phyloP scores from a whole-genome alignment of 2,888 invertebrate species.

The Papilio gigon region DNA sequence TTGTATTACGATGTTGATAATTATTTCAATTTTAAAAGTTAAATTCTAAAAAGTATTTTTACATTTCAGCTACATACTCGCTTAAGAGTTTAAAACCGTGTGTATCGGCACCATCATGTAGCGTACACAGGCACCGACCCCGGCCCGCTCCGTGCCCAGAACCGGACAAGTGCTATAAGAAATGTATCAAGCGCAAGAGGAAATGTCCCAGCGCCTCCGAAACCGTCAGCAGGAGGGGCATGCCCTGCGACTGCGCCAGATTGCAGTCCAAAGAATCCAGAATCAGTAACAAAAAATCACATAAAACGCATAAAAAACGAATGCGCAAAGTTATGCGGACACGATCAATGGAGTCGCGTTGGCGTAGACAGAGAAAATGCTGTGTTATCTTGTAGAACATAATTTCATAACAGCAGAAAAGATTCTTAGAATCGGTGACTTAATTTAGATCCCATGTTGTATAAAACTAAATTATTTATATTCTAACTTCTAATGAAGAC shows the following conservation, averaged over 20 bases:
- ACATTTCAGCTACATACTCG: slow-evolving; percentile 62
- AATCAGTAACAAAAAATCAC: slow-evolving; percentile 47
- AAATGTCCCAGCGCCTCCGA: slow-evolving; percentile 71
- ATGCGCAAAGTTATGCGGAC: slow-evolving; percentile 56
- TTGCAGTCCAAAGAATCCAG: slow-evolving; percentile 61
- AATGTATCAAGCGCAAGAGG: slow-evolving; percentile 58
- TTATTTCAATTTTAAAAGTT: background rate
- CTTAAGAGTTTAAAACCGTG: slow-evolving; percentile 66
- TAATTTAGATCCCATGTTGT: background rate
- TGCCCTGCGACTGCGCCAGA: slow-evolving; percentile 62
- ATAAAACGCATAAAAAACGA: slow-evolving; percentile 60
- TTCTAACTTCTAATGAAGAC: background rate
- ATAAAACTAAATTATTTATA: background rate
- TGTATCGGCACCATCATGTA: slow-evolving; percentile 69
- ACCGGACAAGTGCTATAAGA: slow-evolving; percentile 69
- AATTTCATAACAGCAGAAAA: background rate
- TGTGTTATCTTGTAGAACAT: slow-evolving; percentile 58
- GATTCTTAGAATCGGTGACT: background rate
- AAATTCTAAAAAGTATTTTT: slow-evolving; percentile 1
- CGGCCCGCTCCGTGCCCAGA: slow-evolving; percentile 66
- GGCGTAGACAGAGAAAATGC: slow-evolving; percentile 56
- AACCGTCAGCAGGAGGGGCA: slow-evolving; percentile 57
- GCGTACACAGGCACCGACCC: slow-evolving; percentile 67
- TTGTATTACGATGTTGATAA: background rate
- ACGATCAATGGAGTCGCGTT: slow-evolving; percentile 61